Evolutionary conservation across 2,888 invertebrate species (phyloP), one percentile per base, ranked within the genome.

Genomic region (Standfussiana lucernea): DNA sequence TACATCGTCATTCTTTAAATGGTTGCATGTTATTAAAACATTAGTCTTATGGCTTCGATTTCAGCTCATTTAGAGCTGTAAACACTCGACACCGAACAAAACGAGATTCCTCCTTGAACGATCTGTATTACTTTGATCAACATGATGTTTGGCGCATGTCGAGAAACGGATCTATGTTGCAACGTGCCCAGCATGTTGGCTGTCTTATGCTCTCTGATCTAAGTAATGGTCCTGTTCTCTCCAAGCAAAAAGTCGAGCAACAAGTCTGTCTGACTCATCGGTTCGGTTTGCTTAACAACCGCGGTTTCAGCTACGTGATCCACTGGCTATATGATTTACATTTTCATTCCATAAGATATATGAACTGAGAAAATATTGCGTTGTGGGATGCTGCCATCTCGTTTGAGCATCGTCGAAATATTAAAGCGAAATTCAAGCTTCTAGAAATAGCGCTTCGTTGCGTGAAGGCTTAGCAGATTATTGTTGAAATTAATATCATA

Each of bases 251-350:
- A 90, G 81, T 85, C 84, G 89, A 89, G 90, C 90, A 91, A 91
- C 91, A 90, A 91, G 91, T 90, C 79, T 70, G 72, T 82, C 76
- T 93, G 92, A 92, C 83, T 92, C 92, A 92, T 88, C 83, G 85
- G 75, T 77, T 88, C 83, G 82, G 86, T 89, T 89, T 87, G 84
- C 87, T 89, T 77, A 84, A 86, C 87, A 80, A 77, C 81, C 77
- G 65, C 86, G 82, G 80, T 89, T 88, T 86, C 85, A 79, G 86
- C 86, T 86, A 88, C 82, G 83, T 87, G 89, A 87, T 91, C 88
- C 80, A 81, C 83, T 82, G 84, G 86, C 82, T 83, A 79, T 86
- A 83, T 79, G 81, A 87, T 89, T 87, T 82, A 84, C 75, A 84
- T 83, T 82, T 77, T 76, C 68, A 86, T 89, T 83, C 80, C 80